Conservation (phyloP, 23 tunicate species). For the Trididemnum clinides region DNA sequence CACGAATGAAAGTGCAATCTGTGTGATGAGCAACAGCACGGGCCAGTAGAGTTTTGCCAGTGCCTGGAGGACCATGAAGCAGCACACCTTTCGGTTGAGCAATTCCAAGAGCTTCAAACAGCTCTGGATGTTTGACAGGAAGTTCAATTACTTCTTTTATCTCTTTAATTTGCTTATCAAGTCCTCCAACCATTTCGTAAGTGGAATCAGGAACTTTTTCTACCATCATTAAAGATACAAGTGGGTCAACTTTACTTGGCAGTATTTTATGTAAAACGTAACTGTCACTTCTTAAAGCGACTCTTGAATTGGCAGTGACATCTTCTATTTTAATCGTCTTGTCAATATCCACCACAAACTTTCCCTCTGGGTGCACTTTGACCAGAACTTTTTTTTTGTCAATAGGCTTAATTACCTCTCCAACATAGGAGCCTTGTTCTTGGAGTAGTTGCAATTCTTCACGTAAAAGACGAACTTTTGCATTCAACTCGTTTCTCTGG, state of each 20-base stretch:
- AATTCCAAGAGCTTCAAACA: slow-evolving; percentile 97
- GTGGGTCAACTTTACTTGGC: slow-evolving; percentile 97
- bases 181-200: slow-evolving; percentile 98
- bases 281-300: slow-evolving; percentile 89
- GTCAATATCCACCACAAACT: slow-evolving; percentile 95
- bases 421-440: slow-evolving; percentile 96
- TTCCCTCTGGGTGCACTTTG: slow-evolving; percentile 96
- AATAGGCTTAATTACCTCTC: slow-evolving; percentile 96
- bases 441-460: slow-evolving; percentile 94
- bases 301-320: slow-evolving; percentile 87
- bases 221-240: slow-evolving; percentile 98
- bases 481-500: slow-evolving; percentile 88
- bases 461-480: slow-evolving; percentile 83
- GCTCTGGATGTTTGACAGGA: slow-evolving; percentile 97
- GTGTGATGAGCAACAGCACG: slow-evolving; percentile 99
- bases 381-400: slow-evolving; percentile 94
- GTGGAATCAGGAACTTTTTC: slow-evolving; percentile 99
- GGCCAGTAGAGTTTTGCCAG: slow-evolving; percentile 89
- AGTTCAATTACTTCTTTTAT: slow-evolving; percentile 98
- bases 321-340: slow-evolving; percentile 90
- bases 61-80: slow-evolving; percentile 95
- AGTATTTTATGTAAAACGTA: slow-evolving; percentile 91
- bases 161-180: slow-evolving; percentile 97
- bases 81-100: slow-evolving; percentile 98
- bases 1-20: slow-evolving; percentile 95